Evolutionary conservation across 2,113 vertebrate species (phyloP), one percentile per base, ranked within the genome.

Genomic region (Elephas maximus): DNA sequence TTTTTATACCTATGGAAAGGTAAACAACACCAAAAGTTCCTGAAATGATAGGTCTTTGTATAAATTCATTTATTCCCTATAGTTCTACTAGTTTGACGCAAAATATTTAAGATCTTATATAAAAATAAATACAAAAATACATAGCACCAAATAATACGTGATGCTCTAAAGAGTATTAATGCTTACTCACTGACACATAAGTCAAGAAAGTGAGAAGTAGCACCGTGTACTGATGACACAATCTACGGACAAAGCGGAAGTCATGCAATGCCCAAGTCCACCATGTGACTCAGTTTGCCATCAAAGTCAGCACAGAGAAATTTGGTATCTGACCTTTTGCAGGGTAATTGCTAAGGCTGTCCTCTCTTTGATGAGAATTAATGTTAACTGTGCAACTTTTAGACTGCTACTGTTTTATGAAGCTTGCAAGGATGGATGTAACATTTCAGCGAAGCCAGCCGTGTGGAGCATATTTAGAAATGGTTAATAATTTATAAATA

Each of bases 401-500:
- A 96, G 77, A 86, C 57, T 82, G 33, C 74, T 63, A 33, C 74
- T 96, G 79, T 86, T 97, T 91, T 97, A 90, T 96, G 85, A 91
- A 69, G 74, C 94, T 98, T 41, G 77, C 1, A 24, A n/a, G 44
- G 44, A 96, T 94, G 24, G 26, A 96, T 94, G 60, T 12, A 93
- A 20, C 83, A 86, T 74, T 91, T 89, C 88, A 82, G 44, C 1
- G 30, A 97, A 90, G 17, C 20, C 87, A 90, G 15, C 81, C 37
- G 11, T 97, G 78, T 92, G 97, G 97, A 97, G 93, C 93, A 91
- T 94, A 98, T 97, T 95, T 95, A 93, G 85, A 97, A 98, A 96
- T 94, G 67, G 88, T 98, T 97, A 98, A 98, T 98, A 97, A 98
- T 98, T 98, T 97, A 97, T 98, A 90, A 93, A 96, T 96, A 92